A percentile compares a stretch with the other conserved stretches of the same genome.
phyloP scores from a whole-genome alignment of 1,140 invertebrate genomes.

The Sinella curviseta region DNA sequence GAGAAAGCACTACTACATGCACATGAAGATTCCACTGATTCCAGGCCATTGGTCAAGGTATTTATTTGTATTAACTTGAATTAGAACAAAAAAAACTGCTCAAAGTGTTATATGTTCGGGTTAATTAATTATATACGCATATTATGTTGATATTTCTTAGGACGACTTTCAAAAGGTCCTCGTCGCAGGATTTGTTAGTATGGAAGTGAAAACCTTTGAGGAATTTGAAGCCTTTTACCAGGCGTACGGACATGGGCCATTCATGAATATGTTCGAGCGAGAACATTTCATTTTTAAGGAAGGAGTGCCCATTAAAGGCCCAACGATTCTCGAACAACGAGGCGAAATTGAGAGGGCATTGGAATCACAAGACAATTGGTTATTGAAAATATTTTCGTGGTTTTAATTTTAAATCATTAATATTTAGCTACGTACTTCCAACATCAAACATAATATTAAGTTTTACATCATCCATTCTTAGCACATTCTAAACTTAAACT shows the following conservation, averaged over 20 bases:
- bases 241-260: not conserved
- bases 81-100: not conserved
- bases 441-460: too few species aligned
- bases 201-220: not conserved
- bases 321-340: too few species aligned
- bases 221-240: not conserved
- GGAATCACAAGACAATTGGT: too few species aligned
- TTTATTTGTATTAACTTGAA: too few species aligned
- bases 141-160: not conserved
- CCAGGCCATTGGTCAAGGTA: not conserved
- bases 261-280: not conserved
- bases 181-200: not conserved
- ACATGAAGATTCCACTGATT: not conserved
- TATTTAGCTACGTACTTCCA: too few species aligned
- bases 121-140: not conserved
- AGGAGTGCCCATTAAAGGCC: too few species aligned
- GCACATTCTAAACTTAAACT: too few species aligned
- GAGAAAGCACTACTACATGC: not conserved
- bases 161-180: not conserved
- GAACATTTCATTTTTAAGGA: not conserved
- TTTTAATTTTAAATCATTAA: too few species aligned
- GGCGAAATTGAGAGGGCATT: too few species aligned
- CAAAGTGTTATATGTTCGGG: not conserved
- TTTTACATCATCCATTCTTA: too few species aligned
- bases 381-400: too few species aligned